Conservation (phyloP, 2,113 vertebrate genomes). For the Cochlearius cochlearius region DNA sequence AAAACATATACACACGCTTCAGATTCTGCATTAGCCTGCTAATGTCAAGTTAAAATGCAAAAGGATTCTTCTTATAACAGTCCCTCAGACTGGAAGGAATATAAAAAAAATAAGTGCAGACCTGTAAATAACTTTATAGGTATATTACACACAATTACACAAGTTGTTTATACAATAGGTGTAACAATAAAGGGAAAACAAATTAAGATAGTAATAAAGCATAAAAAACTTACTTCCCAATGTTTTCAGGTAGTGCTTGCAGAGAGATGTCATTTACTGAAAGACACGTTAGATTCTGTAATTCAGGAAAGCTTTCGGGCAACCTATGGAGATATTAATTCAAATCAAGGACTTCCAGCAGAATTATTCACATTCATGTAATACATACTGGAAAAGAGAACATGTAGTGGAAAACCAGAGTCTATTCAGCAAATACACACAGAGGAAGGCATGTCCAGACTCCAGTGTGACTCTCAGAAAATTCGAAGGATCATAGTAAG, state of each 20-base stretch:
- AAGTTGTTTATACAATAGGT: neutral
- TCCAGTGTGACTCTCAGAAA: neutral
- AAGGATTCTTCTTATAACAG: neutral
- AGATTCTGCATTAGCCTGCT: neutral
- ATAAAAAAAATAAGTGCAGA: neutral
- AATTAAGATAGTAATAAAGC: neutral
- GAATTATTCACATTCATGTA: neutral
- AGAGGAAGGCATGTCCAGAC: neutral
- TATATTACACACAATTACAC: neutral
- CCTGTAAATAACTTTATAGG: neutral
- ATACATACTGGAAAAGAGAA: neutral
- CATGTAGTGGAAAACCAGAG: neutral
- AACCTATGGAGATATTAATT: conserved; percentile 78
- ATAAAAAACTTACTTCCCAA: conserved; percentile 92
- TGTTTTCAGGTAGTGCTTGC: conserved; percentile 94
- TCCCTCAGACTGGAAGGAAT: neutral
- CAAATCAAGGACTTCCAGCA: conserved; percentile 9
- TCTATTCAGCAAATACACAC: neutral
- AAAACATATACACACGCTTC: neutral
- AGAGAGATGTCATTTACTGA: conserved; percentile 98
- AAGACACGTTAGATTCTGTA: conserved; percentile 93
- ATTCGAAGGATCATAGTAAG: neutral
- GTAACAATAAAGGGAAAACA: neutral
- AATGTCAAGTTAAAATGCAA: neutral
- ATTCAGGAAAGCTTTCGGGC: conserved; percentile 93